Evolutionary conservation across 2,797 vertebrate genomes (phyloP).

Genomic region (Notolepis coatsorum): DNA sequence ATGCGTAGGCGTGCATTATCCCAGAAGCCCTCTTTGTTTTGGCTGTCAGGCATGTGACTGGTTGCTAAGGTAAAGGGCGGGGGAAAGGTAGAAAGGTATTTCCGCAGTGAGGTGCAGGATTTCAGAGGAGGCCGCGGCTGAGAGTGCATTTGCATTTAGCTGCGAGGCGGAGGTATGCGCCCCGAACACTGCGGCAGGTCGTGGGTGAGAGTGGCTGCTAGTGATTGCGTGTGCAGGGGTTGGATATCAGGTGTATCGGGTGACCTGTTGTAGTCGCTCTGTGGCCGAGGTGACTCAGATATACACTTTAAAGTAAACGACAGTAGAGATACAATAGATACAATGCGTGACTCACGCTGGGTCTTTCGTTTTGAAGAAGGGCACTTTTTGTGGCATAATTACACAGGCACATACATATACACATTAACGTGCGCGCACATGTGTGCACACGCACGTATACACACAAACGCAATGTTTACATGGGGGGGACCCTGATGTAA

Average conservation of each 20-base stretch:
- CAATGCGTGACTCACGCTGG: slow-evolving; percentile 28
- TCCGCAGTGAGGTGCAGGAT: slow-evolving; percentile 10
- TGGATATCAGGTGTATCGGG: slow-evolving; percentile 12
- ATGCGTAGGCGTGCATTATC: slow-evolving; percentile 21
- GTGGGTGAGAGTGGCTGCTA: not conserved
- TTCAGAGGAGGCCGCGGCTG: slow-evolving; percentile 26
- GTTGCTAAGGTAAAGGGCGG: slow-evolving; percentile 34
- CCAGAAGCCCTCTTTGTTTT: slow-evolving; percentile 47
- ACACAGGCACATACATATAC: not conserved
- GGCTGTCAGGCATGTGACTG: slow-evolving; percentile 51
- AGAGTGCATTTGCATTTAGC: slow-evolving; percentile 1
- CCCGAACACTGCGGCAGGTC: not conserved
- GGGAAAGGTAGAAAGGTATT: slow-evolving; percentile 48
- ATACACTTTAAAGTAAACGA: slow-evolving; percentile 8
- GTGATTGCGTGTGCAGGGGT: not conserved
- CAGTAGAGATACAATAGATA: slow-evolving; percentile 37
- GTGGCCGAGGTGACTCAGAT: slow-evolving; percentile 23
- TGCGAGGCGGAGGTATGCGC: not conserved
- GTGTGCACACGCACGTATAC: not conserved
- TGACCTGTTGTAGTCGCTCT: slow-evolving; percentile 10
- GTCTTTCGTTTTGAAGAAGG: not conserved
- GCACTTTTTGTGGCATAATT: not conserved
- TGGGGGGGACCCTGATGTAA: too few relatives aligned
- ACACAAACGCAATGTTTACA: too few relatives aligned
- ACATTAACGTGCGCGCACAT: too few relatives aligned